These are phyloP conservation scores for Nymphalis urticae DNA, from an alignment of 2,888 invertebrate species.

Conservation along the genomic window DNA sequence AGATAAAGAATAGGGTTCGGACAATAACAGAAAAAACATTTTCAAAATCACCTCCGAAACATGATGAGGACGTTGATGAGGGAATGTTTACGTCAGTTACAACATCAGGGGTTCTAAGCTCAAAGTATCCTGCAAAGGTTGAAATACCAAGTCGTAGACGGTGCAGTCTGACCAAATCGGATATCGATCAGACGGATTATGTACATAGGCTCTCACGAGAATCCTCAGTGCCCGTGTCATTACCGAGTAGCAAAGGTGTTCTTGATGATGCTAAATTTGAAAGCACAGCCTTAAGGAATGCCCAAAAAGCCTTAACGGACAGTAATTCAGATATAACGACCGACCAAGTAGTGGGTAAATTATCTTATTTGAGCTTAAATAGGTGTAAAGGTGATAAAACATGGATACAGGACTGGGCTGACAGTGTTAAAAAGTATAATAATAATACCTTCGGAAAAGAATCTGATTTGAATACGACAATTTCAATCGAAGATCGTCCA, in stretches of 20 bases:
- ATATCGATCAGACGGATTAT: constrained; percentile 85
- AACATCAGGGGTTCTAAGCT: constrained; percentile 85
- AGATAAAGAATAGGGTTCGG: constrained; percentile 82
- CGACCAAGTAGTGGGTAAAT: constrained; percentile 66
- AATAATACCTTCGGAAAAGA: constrained; percentile 61
- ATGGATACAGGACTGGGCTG: constrained; percentile 85
- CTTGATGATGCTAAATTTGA: constrained; percentile 64
- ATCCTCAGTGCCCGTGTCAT: constrained; percentile 70
- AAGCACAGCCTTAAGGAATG: constrained; percentile 67
- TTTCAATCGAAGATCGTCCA: constrained; percentile 60
- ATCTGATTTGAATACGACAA: constrained; percentile 46
- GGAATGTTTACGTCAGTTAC: constrained; percentile 88
- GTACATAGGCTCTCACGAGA: constrained; percentile 73
- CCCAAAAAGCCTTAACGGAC: constrained; percentile 64
- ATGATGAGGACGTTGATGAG: constrained; percentile 72
- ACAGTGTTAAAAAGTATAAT: constrained; percentile 81
- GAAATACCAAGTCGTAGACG: constrained; percentile 66
- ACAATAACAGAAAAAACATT: constrained; percentile 81
- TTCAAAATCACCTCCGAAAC: constrained; percentile 74
- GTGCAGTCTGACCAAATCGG: constrained; percentile 85
- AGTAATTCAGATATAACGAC: constrained; percentile 59
- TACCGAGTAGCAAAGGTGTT: constrained; percentile 59
- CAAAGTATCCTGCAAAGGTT: constrained; percentile 64
- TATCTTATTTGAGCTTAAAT: constrained; percentile 74
- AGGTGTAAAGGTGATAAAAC: constrained; percentile 78